Conservation (phyloP, 2,888 invertebrate species). For the Diaperis boleti region DNA sequence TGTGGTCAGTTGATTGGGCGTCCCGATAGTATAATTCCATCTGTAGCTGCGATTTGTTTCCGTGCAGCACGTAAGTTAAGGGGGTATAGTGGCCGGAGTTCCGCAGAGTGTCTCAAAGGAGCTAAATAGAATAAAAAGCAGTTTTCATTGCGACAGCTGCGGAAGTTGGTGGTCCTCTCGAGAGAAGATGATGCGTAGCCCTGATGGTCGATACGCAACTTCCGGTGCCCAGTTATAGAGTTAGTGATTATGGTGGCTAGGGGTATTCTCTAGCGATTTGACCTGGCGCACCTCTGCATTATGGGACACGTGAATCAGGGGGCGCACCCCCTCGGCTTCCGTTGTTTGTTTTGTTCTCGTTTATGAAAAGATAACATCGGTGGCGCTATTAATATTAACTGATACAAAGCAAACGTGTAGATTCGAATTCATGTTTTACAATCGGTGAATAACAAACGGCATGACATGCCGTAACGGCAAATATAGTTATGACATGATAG, state of each 20-base stretch:
- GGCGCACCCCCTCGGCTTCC: slow-evolving; percentile 48
- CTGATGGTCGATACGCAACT: slow-evolving; percentile 40
- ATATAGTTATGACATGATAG: slow-evolving; percentile 15
- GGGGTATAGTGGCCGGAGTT: slow-evolving; percentile 43
- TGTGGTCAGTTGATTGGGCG: slow-evolving; percentile 23
- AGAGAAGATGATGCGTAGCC: slow-evolving; percentile 43
- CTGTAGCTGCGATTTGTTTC: slow-evolving; percentile 49
- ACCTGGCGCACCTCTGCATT: slow-evolving; percentile 48
- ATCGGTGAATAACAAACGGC: slow-evolving; percentile 38
- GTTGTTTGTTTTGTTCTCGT: slow-evolving; percentile 52
- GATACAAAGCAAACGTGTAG: slow-evolving; percentile 45
- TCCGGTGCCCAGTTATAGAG: slow-evolving; percentile 38
- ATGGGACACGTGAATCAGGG: slow-evolving; percentile 46
- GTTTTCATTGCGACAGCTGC: slow-evolving; percentile 59
- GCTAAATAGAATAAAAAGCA: slow-evolving; percentile 59
- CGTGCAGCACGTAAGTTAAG: slow-evolving; percentile 49
- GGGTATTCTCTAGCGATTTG: slow-evolving; percentile 32
- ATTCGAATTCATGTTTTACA: slow-evolving; percentile 42
- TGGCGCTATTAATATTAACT: slow-evolving; percentile 50
- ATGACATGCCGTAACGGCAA: slow-evolving; percentile 21
- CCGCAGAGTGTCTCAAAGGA: slow-evolving; percentile 47
- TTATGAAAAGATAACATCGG: slow-evolving; percentile 52
- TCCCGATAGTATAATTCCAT: slow-evolving; percentile 42
- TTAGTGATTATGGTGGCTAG: slow-evolving; percentile 33
- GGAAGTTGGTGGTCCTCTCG: slow-evolving; percentile 51